These are phyloP conservation scores for Macrophya alboannulata DNA, from an alignment of 2,888 invertebrate genomes.

Conservation along the genomic window DNA sequence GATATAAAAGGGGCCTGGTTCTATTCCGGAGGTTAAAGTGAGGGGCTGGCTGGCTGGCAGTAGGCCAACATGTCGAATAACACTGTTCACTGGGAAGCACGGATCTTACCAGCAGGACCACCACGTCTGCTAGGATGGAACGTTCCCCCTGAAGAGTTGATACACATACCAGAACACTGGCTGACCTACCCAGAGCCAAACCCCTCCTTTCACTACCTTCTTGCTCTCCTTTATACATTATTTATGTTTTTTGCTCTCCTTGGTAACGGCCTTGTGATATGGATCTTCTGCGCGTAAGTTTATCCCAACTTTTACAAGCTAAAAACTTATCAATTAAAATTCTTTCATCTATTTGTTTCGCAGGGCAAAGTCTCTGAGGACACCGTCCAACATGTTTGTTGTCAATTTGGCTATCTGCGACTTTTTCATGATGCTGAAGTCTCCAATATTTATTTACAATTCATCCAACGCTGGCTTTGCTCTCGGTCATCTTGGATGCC, in stretches of 20 bases:
- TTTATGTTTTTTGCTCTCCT: conserved; percentile 88
- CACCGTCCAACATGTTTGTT: conserved; percentile 93
- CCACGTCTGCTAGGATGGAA: conserved; percentile 88
- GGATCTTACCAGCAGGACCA: conserved; percentile 75
- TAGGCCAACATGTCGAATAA: conserved; percentile 74
- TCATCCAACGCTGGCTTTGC: conserved; percentile 91
- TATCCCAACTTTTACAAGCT: neutral
- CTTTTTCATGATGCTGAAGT: conserved; percentile 93
- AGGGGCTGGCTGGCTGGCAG: conserved; percentile 75
- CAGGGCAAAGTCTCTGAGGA: conserved; percentile 88
- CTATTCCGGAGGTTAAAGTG: conserved; percentile 67
- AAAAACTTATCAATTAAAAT: neutral
- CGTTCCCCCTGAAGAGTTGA: conserved; percentile 88
- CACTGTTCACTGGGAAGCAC: conserved; percentile 71
- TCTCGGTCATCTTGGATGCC: conserved; percentile 88
- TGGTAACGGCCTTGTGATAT: conserved; percentile 93
- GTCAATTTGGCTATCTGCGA: conserved; percentile 92
- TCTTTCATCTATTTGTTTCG: neutral
- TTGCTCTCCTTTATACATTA: conserved; percentile 89
- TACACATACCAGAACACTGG: conserved; percentile 90
- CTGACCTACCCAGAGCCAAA: conserved; percentile 90
- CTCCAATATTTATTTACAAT: conserved; percentile 93
- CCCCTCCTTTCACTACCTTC: conserved; percentile 89
- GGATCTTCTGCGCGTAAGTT: conserved; percentile 90
- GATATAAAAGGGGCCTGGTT: conserved; percentile 66